Evolutionary conservation across 1,140 invertebrate genomes (phyloP).

Genomic region (Ips nitidus): DNA sequence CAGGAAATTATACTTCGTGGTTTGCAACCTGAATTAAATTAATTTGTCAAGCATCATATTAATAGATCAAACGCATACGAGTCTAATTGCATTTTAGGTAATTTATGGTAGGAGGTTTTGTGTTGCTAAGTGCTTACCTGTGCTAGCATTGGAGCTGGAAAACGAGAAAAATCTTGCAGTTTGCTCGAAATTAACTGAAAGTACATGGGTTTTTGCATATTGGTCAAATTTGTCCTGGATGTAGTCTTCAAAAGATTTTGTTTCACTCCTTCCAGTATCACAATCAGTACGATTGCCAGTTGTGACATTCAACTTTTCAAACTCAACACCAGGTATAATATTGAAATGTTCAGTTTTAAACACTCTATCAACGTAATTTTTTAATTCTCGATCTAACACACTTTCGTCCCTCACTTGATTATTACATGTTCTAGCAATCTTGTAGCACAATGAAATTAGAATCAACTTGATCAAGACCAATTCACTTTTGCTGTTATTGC

Average conservation of each 20-base stretch:
- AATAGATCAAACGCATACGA: no score
- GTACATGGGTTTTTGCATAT: conserved; percentile 55
- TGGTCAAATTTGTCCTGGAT: conserved; percentile 43
- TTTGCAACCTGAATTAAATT: not conserved
- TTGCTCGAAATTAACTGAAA: conserved; percentile 59
- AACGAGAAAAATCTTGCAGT: conserved; percentile 57
- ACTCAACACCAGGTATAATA: conserved; percentile 57
- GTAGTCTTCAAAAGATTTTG: conserved; percentile 43
- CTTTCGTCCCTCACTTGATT: conserved; percentile 33
- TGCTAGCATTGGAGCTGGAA: conserved; percentile 5
- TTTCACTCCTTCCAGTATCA: conserved; percentile 30
- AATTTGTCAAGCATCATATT: not conserved
- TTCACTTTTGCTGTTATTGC: conserved; percentile 23
- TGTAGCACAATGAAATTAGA: conserved; percentile 31
- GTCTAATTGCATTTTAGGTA: no score
- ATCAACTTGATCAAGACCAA: conserved; percentile 37
- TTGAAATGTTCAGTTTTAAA: conserved; percentile 51
- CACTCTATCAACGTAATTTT: conserved; percentile 51
- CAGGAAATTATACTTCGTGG: no score
- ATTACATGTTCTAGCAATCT: conserved; percentile 31
- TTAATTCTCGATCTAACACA: conserved; percentile 48
- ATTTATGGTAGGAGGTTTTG: no score
- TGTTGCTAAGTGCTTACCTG: not conserved
- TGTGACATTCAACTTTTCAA: conserved; percentile 41
- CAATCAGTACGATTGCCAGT: conserved; percentile 24